phyloP scores from a whole-genome alignment of 2,113 vertebrate species.

The Sylvia atricapilla region DNA sequence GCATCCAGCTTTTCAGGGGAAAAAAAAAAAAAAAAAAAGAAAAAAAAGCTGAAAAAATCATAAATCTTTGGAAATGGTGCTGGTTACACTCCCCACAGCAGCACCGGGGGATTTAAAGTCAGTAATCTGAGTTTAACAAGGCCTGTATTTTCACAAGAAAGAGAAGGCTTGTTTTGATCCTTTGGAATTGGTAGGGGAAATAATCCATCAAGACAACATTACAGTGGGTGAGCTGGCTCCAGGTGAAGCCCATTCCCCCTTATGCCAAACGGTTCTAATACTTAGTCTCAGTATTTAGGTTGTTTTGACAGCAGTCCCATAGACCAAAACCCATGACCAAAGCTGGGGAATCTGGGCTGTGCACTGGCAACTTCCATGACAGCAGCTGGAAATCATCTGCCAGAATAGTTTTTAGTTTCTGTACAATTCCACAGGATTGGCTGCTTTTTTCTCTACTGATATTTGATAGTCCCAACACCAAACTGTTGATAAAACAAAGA shows the following conservation, averaged over 20 bases:
- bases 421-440: not conserved
- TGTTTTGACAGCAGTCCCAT: not conserved
- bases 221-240: not conserved
- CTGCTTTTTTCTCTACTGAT: not conserved
- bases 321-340: not conserved
- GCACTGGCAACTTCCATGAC: not conserved
- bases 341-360: not conserved
- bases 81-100: not conserved
- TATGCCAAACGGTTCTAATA: not conserved
- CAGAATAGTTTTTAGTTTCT: not conserved
- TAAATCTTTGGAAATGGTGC: not conserved
- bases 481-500: not conserved
- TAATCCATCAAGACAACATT: not conserved
- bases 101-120: not conserved
- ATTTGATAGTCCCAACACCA: not conserved
- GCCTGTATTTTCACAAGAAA: not conserved
- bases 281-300: not conserved
- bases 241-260: not conserved
- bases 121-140: constrained; percentile 1
- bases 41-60: not conserved
- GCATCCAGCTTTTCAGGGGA: not conserved
- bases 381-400: not conserved
- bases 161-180: not conserved
- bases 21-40: not conserved
- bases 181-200: not conserved